These are phyloP conservation scores for Zaprionus nigranus DNA, from an alignment of 1,140 invertebrate genomes.

Conservation along the genomic window DNA sequence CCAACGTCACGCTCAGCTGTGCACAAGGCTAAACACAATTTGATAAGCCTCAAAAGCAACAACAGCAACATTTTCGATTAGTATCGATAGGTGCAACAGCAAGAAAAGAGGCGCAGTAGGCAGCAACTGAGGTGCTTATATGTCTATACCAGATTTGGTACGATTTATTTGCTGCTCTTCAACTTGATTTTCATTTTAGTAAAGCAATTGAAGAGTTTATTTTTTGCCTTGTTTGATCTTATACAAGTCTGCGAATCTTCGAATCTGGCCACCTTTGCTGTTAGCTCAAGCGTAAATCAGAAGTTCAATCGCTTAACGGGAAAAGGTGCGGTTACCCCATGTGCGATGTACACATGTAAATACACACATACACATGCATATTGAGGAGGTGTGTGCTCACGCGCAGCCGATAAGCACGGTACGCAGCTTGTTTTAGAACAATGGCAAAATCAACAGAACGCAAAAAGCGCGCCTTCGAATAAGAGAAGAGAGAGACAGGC, in stretches of 20 bases:
- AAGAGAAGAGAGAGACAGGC: no score
- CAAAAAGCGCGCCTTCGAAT: conserved; percentile 16
- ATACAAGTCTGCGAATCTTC: neutral
- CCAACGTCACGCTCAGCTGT: conserved; percentile 41
- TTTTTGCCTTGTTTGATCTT: neutral
- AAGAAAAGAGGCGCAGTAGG: neutral
- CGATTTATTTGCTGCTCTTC: neutral
- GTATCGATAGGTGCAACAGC: neutral
- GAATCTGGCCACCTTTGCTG: conserved; percentile 12
- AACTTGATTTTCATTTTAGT: neutral
- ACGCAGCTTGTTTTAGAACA: conserved; percentile 27
- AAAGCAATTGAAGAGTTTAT: neutral
- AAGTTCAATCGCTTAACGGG: conserved; percentile 72
- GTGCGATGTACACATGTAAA: conserved; percentile 6
- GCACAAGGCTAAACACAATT: conserved; percentile 39
- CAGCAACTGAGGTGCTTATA: neutral
- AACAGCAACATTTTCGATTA: conserved; percentile 17
- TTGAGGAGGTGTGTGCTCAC: neutral
- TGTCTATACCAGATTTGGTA: neutral
- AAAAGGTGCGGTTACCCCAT: conserved; percentile 68
- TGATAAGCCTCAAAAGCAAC: conserved; percentile 34
- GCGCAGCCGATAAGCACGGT: conserved; percentile 1
- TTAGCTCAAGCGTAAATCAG: conserved; percentile 57
- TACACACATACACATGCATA: neutral
- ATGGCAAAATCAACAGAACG: conserved; percentile 25